These are phyloP conservation scores for Watersipora subatra DNA, from an alignment of 1,140 invertebrate genomes.

Conservation along the genomic window DNA sequence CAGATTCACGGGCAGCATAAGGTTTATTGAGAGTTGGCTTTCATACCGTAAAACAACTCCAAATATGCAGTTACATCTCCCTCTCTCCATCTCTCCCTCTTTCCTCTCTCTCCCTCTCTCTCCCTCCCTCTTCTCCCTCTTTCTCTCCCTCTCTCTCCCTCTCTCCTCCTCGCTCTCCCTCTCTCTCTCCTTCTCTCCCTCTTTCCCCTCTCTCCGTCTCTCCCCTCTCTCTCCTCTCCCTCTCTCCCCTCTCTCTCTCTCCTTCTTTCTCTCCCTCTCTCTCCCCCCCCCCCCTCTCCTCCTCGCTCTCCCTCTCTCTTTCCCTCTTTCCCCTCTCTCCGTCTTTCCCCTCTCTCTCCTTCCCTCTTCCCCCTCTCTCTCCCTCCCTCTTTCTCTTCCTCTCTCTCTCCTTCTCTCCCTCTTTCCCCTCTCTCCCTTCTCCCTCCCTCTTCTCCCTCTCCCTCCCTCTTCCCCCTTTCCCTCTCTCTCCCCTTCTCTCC, in stretches of 20 bases:
- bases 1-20: too few relatives aligned
- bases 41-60: too few relatives aligned
- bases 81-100: too few relatives aligned
- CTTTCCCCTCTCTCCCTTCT: too few relatives aligned
- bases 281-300: not conserved
- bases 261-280: not conserved
- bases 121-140: not conserved
- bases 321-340: not conserved
- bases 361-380: not conserved
- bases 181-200: not conserved
- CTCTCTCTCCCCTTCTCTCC: too few relatives aligned
- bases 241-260: not conserved
- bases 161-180: too few relatives aligned
- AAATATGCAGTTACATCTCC: too few relatives aligned
- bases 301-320: too few relatives aligned
- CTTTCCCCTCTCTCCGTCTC: not conserved
- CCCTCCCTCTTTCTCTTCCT: not conserved
- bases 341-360: not conserved
- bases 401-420: constrained; percentile 7
- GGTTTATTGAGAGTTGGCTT: too few relatives aligned
- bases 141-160: not conserved
- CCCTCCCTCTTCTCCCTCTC: not conserved
- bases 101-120: not conserved
- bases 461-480: too few relatives aligned
- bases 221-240: not conserved